phyloP scores from a whole-genome alignment of 2,888 invertebrate genomes.

The Yponomeuta plumbellus region DNA sequence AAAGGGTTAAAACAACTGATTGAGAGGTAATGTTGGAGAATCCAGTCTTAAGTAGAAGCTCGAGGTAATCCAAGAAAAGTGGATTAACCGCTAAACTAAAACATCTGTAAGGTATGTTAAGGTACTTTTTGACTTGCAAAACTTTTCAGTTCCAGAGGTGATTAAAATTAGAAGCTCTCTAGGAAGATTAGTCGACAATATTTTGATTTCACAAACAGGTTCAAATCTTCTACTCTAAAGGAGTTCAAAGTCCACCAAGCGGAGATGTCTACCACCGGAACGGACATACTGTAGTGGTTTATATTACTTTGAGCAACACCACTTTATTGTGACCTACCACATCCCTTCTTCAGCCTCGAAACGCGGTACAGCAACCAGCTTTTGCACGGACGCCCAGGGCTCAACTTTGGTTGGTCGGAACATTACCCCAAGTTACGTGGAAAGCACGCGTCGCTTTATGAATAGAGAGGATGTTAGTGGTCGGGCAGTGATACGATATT shows the following conservation, averaged over 20 bases:
- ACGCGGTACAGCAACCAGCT: neutral
- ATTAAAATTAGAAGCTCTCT: too few species aligned
- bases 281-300: constrained; percentile 5
- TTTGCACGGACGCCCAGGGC: neutral
- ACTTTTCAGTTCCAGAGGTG: too few species aligned
- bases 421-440: neutral
- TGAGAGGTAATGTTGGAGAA: too few species aligned
- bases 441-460: constrained; percentile 8
- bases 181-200: too few species aligned
- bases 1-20: too few species aligned
- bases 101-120: too few species aligned
- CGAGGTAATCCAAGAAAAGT: too few species aligned
- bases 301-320: constrained; percentile 3
- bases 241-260: neutral
- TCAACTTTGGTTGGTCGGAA: neutral
- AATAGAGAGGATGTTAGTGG: constrained; percentile 5
- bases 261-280: constrained; percentile 9
- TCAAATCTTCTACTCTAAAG: neutral
- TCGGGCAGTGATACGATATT: constrained; percentile 1
- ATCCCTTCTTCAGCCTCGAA: neutral
- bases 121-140: too few species aligned
- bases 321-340: neutral
- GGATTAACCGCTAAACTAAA: too few species aligned
- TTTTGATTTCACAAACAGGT: neutral
- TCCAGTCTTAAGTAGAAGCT: too few species aligned